phyloP scores from a whole-genome alignment of 1,140 invertebrate genomes.

The Drosophila sp. region DNA sequence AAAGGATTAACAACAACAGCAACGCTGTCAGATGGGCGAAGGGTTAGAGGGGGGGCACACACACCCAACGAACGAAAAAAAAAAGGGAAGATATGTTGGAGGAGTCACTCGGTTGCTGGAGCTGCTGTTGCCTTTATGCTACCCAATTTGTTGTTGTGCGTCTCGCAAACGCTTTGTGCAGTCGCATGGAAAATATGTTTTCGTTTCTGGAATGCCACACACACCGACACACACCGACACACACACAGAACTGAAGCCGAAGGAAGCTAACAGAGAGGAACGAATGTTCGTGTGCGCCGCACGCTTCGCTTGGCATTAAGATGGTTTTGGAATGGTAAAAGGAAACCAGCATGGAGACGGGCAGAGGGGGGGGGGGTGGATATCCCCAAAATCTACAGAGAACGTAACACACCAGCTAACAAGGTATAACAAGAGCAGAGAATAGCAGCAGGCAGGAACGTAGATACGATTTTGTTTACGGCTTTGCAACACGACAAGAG shows the following conservation, averaged over 20 bases:
- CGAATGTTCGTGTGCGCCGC: conserved; percentile 36
- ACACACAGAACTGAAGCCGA: neutral
- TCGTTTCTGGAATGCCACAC: conserved; percentile 73
- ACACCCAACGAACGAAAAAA: no score
- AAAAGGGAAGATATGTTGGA: conserved; percentile 2
- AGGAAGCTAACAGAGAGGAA: neutral
- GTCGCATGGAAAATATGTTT: conserved; percentile 79
- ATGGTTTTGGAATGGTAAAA: conserved; percentile 2
- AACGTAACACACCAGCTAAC: conserved; percentile 64
- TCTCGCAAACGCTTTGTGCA: conserved; percentile 69
- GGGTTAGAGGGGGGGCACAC: no score
- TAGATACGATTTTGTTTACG: conserved; percentile 67
- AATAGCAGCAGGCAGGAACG: neutral
- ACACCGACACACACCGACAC: neutral
- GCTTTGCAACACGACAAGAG: conserved; percentile 47
- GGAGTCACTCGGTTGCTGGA: neutral
- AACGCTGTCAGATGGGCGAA: neutral
- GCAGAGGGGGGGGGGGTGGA: no score
- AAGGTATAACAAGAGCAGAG: conserved; percentile 60
- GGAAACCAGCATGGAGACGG: conserved; percentile 37
- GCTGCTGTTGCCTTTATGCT: conserved; percentile 4
- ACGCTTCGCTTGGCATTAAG: conserved; percentile 67
- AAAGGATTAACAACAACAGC: conserved; percentile 70
- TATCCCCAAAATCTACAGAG: conserved; percentile 8
- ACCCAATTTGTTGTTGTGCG: conserved; percentile 39